Conservation (phyloP, 2,888 invertebrate genomes). For the Corbicula japonica region DNA sequence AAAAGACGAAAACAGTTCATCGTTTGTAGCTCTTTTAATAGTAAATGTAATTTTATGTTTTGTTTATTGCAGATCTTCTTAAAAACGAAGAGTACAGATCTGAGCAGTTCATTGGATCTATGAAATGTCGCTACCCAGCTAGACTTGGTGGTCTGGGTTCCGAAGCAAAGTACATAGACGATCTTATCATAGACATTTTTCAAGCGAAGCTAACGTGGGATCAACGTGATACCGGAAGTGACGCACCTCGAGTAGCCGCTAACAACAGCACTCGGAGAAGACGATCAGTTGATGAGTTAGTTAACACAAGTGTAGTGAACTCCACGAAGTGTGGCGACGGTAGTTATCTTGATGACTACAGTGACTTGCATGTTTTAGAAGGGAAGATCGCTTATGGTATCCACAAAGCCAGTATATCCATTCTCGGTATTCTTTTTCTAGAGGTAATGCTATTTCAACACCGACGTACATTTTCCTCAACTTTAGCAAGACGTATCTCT, state of each 20-base stretch:
- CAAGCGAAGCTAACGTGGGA: conserved; percentile 57
- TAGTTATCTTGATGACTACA: not conserved
- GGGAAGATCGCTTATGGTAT: conserved; percentile 76
- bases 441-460: conserved; percentile 63
- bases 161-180: conserved; percentile 41
- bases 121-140: conserved; percentile 62
- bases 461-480: too few relatives aligned
- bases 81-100: conserved; percentile 55
- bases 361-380: conserved; percentile 63
- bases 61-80: too few relatives aligned
- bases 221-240: too few relatives aligned
- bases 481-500: too few relatives aligned
- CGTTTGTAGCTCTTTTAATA: too few relatives aligned
- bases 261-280: too few relatives aligned
- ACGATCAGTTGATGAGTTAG: too few relatives aligned
- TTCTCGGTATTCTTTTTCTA: conserved; percentile 75
- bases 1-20: too few relatives aligned
- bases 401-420: conserved; percentile 78
- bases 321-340: not conserved
- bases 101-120: conserved; percentile 54
- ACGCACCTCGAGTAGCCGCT: too few relatives aligned
- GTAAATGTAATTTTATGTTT: too few relatives aligned
- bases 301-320: not conserved
- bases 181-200: conserved; percentile 50
- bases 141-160: conserved; percentile 28